Conservation (phyloP, 2,888 invertebrate species). For the Drepana falcataria region DNA sequence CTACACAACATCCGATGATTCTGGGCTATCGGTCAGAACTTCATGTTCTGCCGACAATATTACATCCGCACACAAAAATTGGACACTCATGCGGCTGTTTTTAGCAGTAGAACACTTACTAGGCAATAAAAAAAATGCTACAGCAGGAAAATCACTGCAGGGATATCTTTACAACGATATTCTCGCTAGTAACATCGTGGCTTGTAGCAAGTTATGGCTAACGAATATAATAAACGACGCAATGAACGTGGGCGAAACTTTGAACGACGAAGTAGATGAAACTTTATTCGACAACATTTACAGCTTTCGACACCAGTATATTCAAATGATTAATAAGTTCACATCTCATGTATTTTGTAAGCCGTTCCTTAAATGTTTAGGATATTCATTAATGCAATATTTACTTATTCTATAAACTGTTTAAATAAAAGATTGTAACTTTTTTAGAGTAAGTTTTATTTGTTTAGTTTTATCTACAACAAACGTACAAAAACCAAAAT, state of each 20-base stretch:
- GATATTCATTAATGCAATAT: conserved; percentile 15
- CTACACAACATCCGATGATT: not conserved
- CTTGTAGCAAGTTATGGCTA: conserved; percentile 16
- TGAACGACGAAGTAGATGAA: conserved; percentile 11
- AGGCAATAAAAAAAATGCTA: not conserved
- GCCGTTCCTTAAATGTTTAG: conserved; percentile 22
- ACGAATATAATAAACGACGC: conserved; percentile 9
- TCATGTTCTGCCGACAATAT: not conserved
- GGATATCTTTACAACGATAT: conserved; percentile 5
- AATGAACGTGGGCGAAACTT: conserved; percentile 12
- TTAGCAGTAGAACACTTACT: not conserved
- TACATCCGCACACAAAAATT: not conserved
- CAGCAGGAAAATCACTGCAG: not conserved
- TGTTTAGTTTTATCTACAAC: not conserved
- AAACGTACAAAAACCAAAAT: not conserved
- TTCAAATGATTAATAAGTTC: conserved; percentile 11
- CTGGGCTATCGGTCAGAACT: not conserved
- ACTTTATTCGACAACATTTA: conserved; percentile 14
- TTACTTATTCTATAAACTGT: conserved; percentile 15
- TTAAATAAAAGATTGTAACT: not conserved
- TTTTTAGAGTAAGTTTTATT: not conserved
- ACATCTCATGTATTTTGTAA: conserved; percentile 2
- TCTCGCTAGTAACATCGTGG: conserved; percentile 12
- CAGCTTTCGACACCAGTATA: not conserved
- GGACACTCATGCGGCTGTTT: not conserved